phyloP scores from a whole-genome alignment of 2,797 vertebrate species.

The Sciurus vulgaris region DNA sequence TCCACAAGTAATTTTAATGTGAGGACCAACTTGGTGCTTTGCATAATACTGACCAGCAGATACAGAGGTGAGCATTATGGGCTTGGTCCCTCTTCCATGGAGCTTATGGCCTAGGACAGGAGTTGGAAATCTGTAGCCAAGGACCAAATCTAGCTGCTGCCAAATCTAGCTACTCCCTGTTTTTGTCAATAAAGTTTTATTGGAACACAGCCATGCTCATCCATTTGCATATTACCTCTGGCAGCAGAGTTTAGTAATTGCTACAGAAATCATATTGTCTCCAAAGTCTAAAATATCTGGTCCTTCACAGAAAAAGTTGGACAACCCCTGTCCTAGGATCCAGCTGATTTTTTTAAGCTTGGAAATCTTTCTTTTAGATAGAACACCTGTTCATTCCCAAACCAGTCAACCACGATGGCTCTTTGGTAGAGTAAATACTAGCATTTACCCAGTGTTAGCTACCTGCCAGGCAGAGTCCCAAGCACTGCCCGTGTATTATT shows the following conservation, averaged over 20 bases:
- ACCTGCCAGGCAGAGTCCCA: neutral
- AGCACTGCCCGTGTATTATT: neutral
- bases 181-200: conserved; percentile 71
- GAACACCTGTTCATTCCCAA: neutral
- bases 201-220: neutral
- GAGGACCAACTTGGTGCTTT: neutral
- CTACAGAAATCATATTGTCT: neutral
- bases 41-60: neutral
- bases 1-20: neutral
- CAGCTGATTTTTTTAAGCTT: conserved; percentile 26
- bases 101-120: neutral
- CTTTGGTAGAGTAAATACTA: neutral
- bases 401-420: neutral
- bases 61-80: neutral
- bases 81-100: neutral
- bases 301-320: neutral
- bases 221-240: neutral
- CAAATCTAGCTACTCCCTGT: neutral
- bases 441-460: neutral
- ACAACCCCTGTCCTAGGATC: neutral
- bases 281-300: neutral
- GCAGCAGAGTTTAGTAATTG: neutral
- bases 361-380: neutral
- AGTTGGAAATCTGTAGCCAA: neutral
- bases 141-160: neutral